phyloP scores from a whole-genome alignment of 1,140 invertebrate genomes.

The Cyclargus thomasi region DNA sequence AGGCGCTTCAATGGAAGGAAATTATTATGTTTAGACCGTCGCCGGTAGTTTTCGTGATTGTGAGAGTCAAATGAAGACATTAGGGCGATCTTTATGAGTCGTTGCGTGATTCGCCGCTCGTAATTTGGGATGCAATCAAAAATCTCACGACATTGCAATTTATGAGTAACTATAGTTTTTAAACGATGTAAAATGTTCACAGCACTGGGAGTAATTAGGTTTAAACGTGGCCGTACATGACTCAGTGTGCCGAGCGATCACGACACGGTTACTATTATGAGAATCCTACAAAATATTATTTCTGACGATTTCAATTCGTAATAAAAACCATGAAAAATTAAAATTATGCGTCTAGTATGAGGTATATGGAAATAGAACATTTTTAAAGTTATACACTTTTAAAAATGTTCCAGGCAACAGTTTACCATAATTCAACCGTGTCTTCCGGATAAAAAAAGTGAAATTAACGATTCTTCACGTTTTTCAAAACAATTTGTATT shows the following conservation, averaged over 20 bases:
- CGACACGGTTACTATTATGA: neutral
- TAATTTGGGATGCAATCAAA: slow-evolving; percentile 23
- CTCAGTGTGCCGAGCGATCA: neutral
- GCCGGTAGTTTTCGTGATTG: slow-evolving; percentile 40
- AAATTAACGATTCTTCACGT: slow-evolving; percentile 35
- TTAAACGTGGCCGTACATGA: slow-evolving; percentile 8
- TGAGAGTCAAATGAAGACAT: slow-evolving; percentile 62
- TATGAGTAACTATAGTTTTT: slow-evolving; percentile 13
- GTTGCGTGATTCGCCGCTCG: slow-evolving; percentile 42
- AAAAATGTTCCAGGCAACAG: neutral
- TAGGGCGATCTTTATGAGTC: slow-evolving; percentile 52
- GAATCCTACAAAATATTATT: neutral
- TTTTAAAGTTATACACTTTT: neutral
- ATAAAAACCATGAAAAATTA: neutral
- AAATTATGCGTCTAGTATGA: no score
- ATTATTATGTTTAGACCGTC: slow-evolving; percentile 54
- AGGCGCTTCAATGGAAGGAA: slow-evolving; percentile 49
- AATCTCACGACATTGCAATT: slow-evolving; percentile 19
- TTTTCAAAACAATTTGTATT: slow-evolving; percentile 64
- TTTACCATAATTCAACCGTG: slow-evolving; percentile 16
- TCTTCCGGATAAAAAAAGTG: slow-evolving; percentile 34
- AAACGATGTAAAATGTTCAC: slow-evolving; percentile 13
- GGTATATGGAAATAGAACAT: neutral
- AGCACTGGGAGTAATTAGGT: slow-evolving; percentile 1
- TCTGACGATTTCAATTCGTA: neutral